These are phyloP conservation scores for Anas platyrhynchos DNA, from an alignment of 2,113 vertebrate genomes.

Conservation along the genomic window DNA sequence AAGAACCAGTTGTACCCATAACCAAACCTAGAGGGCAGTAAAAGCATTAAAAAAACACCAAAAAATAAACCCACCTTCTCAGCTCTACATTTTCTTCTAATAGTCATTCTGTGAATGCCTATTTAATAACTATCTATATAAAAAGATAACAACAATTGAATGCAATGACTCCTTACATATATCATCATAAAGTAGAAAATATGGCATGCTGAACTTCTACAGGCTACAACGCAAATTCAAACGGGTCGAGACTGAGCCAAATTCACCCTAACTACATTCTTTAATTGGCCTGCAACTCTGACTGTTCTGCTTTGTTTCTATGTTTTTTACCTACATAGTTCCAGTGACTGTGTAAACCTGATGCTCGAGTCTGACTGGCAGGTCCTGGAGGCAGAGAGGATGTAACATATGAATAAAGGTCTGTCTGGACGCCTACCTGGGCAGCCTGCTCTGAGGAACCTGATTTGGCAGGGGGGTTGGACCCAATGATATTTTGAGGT, in stretches of 20 bases:
- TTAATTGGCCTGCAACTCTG: neutral
- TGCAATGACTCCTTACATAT: neutral
- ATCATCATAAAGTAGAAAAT: neutral
- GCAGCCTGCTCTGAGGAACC: too few relatives aligned
- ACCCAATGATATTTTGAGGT: too few relatives aligned
- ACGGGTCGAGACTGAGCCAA: neutral
- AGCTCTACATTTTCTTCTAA: neutral
- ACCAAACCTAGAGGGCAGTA: conserved; percentile 58
- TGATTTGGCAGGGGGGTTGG: too few relatives aligned
- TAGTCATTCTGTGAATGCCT: neutral
- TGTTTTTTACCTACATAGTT: neutral
- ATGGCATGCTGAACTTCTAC: neutral
- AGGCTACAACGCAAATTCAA: neutral
- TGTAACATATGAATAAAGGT: neutral
- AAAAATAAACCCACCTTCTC: neutral
- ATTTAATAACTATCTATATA: neutral
- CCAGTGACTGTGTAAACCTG: neutral
- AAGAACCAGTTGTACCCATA: neutral
- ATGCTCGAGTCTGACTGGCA: neutral
- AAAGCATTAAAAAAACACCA: neutral
- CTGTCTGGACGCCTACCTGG: too few relatives aligned
- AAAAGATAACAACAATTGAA: neutral
- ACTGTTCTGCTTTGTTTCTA: neutral
- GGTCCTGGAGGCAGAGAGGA: neutral
- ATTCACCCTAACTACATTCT: neutral